Evolutionary conservation across 2,888 invertebrate species (phyloP).

Genomic region (Drosophila melanosoma): DNA sequence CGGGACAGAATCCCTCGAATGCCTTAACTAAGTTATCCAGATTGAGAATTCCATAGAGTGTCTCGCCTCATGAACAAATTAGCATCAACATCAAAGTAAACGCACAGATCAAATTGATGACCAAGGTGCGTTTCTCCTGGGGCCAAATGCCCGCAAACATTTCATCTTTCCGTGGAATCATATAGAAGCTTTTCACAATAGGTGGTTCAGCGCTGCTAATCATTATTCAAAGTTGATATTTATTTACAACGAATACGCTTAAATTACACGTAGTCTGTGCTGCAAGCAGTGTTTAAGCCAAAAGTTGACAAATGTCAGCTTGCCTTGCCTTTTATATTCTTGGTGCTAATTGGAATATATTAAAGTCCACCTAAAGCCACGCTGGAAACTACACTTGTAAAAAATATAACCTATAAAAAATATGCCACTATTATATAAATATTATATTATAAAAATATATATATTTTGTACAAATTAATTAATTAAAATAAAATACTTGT

Average conservation of each 20-base stretch:
- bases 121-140: constrained; percentile 46
- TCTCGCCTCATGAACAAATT: constrained; percentile 77
- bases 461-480: not conserved
- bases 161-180: constrained; percentile 73
- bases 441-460: no score
- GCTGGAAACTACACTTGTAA: not conserved
- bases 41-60: constrained; percentile 74
- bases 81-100: constrained; percentile 71
- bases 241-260: constrained; percentile 7
- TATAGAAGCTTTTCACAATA: constrained; percentile 74
- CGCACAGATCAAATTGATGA: constrained; percentile 57
- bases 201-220: constrained; percentile 28
- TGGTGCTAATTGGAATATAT: constrained; percentile 20
- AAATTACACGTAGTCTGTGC: constrained; percentile 17
- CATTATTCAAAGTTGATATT: constrained; percentile 23
- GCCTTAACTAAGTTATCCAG: constrained; percentile 72
- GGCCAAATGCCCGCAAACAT: constrained; percentile 83
- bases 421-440: not conserved
- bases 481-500: not conserved
- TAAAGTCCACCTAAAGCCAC: not conserved
- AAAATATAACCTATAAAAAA: not conserved
- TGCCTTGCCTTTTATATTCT: constrained; percentile 54
- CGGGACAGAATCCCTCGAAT: constrained; percentile 83
- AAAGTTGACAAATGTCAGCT: constrained; percentile 15
- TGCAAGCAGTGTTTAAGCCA: constrained; percentile 36